Evolutionary conservation across 2,888 invertebrate genomes (phyloP).

Genomic region (Agrotis ipsilon): DNA sequence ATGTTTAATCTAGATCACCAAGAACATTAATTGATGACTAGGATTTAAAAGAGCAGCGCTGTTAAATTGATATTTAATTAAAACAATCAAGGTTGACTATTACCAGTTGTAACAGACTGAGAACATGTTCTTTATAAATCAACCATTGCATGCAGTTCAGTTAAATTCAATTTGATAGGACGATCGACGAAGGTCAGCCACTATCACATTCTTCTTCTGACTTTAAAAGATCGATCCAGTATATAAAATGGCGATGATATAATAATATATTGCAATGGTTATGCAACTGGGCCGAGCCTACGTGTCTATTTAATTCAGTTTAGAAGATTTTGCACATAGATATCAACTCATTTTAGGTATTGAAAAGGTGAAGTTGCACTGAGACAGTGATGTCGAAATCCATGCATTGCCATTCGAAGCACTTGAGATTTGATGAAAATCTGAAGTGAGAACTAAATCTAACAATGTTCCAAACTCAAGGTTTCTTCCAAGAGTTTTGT

Average conservation of each 20-base stretch:
- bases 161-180: constrained; percentile 40
- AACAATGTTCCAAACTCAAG: constrained; percentile 41
- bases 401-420: background rate
- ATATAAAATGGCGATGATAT: constrained; percentile 4
- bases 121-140: constrained; percentile 4
- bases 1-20: constrained; percentile 10
- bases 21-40: constrained; percentile 16
- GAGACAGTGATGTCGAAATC: constrained; percentile 14
- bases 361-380: background rate
- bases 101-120: background rate
- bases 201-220: constrained; percentile 43
- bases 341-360: constrained; percentile 12
- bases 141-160: background rate
- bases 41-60: background rate
- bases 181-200: constrained; percentile 36
- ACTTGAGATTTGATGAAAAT: constrained; percentile 20
- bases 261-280: constrained; percentile 7
- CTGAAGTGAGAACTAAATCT: constrained; percentile 19
- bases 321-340: background rate
- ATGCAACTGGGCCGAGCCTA: constrained; percentile 35
- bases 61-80: constrained; percentile 25
- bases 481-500: constrained; percentile 20
- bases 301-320: constrained; percentile 5
- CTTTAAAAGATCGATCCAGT: constrained; percentile 1
- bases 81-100: constrained; percentile 24